phyloP scores from a whole-genome alignment of 2,888 invertebrate species.

The Timema podura region DNA sequence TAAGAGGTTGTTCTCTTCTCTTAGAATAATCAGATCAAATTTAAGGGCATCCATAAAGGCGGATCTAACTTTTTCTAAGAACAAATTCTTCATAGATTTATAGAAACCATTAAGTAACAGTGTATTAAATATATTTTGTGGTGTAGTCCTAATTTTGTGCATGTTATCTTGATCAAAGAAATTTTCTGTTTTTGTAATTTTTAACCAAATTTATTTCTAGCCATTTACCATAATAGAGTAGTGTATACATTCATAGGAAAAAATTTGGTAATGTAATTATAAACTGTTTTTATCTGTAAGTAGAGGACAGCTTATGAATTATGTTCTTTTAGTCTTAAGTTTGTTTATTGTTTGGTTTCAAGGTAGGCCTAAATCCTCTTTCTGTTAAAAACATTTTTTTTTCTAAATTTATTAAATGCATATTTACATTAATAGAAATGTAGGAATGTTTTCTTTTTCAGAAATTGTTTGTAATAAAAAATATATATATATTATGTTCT shows the following conservation, averaged over 20 bases:
- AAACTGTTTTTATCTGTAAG: too few relatives aligned
- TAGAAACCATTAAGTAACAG: neutral
- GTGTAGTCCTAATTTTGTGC: neutral
- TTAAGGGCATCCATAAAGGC: neutral
- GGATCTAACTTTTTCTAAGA: neutral
- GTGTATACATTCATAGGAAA: neutral
- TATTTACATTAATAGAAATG: too few relatives aligned
- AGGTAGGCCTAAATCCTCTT: too few relatives aligned
- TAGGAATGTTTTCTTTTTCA: too few relatives aligned
- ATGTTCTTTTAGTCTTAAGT: too few relatives aligned
- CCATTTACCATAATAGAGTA: neutral
- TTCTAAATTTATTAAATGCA: too few relatives aligned
- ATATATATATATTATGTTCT: too few relatives aligned
- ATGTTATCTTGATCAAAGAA: too few relatives aligned
- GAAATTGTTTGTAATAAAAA: too few relatives aligned
- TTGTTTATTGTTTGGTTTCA: too few relatives aligned
- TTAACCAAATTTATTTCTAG: neutral
- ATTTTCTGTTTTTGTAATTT: neutral
- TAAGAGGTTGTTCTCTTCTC: neutral
- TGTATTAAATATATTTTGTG: neutral
- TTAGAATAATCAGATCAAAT: slow-evolving; percentile 6
- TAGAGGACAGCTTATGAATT: too few relatives aligned
- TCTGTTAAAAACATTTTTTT: too few relatives aligned
- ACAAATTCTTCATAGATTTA: neutral
- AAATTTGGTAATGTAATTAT: neutral